Base-by-base conservation (phyloP, 2,113 vertebrate species). In the Theropithecus gelada region DNA sequence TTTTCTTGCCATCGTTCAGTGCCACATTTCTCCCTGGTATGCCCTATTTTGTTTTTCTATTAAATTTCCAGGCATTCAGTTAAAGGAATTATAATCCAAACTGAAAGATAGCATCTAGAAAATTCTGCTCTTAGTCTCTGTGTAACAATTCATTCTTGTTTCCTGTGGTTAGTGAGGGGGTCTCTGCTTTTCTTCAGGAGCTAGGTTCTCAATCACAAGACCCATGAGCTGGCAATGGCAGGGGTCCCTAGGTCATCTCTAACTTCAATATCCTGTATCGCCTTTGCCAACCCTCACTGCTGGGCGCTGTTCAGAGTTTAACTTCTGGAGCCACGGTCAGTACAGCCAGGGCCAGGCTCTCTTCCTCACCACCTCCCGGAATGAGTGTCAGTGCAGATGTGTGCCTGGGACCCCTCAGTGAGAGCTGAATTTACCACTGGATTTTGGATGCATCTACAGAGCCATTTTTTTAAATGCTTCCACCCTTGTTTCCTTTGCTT, bases 1-100 rank as follows among this genome's bases (percentile, higher is more conserved):
- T 97, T 97, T 97, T 97, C 96, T 64, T 86, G 97, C 72, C 96
- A 94, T 22, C 83, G 3, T n/a, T 78, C 50, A 57, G 61, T 32
- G 6, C 50, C 93, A 97, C 25, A 50, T 90, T 86, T 88, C 93
- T 95, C 88, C 45, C 95, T 97, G 94, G 87, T 83, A 78, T 90
- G 17, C 17, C 30, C 85, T 48, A 84, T 50, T 92, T 95, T 59
- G 59, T 59, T 40, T 96, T 98, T 94, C 50, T 88, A 59, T 90
- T 89, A 52, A 88, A 90, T 89, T 93, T 70, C 55, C 72, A 96
- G 95, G 83, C 9, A 57, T 92, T 83, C 59, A 90, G 50, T 64
- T 72, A 27, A n/a, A 84, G 61, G 70, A 81, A 64, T 45, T 78
- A 40, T 50, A 92, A 91, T 80, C n/a, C 32, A 40, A 22, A 76